phyloP scores from a whole-genome alignment of 2,113 vertebrate genomes.

The Serranochromis macrocephalus region DNA sequence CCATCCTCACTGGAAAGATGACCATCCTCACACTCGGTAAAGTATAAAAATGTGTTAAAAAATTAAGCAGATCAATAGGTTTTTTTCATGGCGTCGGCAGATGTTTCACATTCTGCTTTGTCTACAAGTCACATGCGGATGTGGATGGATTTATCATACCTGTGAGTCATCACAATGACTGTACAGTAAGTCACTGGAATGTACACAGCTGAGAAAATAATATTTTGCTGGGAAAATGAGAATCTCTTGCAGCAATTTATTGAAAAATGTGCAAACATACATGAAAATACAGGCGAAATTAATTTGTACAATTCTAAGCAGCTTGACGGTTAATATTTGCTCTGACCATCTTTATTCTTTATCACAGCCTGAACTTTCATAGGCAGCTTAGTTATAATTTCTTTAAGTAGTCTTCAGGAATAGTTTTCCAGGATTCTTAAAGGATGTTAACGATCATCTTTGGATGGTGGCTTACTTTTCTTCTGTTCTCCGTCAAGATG shows the following conservation, averaged over 20 bases:
- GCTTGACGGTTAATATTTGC: background rate
- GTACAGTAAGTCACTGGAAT: background rate
- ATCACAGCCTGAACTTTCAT: background rate
- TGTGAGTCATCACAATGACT: background rate
- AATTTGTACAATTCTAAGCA: background rate
- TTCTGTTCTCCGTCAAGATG: background rate
- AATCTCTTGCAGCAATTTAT: background rate
- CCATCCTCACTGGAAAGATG: background rate
- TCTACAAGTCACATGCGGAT: background rate
- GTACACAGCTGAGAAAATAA: background rate
- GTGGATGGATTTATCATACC: background rate
- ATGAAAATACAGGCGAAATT: background rate
- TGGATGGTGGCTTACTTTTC: background rate
- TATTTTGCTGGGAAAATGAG: background rate
- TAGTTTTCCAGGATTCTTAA: background rate
- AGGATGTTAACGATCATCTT: background rate
- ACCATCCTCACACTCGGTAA: background rate
- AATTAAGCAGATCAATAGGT: background rate
- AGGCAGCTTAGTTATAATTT: background rate
- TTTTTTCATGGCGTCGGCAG: background rate
- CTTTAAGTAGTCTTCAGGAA: background rate
- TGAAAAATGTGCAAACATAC: background rate
- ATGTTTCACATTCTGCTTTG: background rate
- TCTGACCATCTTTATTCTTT: background rate
- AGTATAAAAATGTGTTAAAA: background rate